Evolutionary conservation across 2,888 invertebrate genomes (phyloP), one percentile per base, ranked within the genome.

Genomic region (Stenichneumon culpator): DNA sequence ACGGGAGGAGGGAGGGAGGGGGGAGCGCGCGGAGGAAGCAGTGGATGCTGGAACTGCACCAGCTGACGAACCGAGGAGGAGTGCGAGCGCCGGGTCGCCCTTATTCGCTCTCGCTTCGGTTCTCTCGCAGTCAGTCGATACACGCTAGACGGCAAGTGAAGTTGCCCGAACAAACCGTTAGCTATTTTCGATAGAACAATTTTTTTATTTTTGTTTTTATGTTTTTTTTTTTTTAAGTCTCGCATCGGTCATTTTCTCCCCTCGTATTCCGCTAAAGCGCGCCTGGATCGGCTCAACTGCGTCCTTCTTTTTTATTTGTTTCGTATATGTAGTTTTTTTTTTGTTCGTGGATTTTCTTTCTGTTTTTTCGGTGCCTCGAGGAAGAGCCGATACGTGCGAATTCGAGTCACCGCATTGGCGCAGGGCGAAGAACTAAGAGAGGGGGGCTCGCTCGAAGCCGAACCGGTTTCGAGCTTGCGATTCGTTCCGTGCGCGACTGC

Each of bases 91-190:
- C 82, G 84, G 85, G 82, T 85, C 84, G 85, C 87, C 87, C 87
- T 87, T 86, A 85, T 85, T 86, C 84, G 79, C 82, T 87, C 75
- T 79, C 78, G 82, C 68, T 81, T 83, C 82, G 82, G 54, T 79
- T 82, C 79, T 79, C 86, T 83, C 87, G 81, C 86, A 88, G 86
- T 86, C 86, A 87, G 84, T 88, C 87, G 87, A 88, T 87, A 87
- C 86, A 88, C 86, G 86, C 80, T 86, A 79, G 84, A 86, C 83
- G 83, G 50, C 82, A 83, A 83, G 83, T 78, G 82, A 85, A 84
- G 81, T 65, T 75, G 74, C 65, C 65, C 19, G 50, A 44, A 65
- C 19, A 32, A 65, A 50, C 32, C 32, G 28, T 63, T 63, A 63
- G 44, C 63, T 67, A 32, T 65, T 72, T 69, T 69, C 52, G 19